A percentile compares a stretch with the other conserved stretches of the same genome.
Evolutionary conservation across 2,113 vertebrate species (phyloP).

Genomic region (Odocoileus virginianus): DNA sequence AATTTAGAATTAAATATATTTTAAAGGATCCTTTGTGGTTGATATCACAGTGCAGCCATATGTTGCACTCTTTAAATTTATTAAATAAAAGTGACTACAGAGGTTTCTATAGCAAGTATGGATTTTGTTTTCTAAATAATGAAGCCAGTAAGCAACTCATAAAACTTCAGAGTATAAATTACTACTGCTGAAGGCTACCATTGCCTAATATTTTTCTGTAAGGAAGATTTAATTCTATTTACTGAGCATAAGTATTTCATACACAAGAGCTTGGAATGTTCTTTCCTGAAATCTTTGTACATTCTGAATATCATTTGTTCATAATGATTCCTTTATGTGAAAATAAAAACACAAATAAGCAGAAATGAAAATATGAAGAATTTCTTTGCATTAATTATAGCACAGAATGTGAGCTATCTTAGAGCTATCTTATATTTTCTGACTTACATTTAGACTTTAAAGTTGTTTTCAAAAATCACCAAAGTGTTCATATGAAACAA

Average conservation of each 20-base stretch:
- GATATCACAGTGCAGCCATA: slow-evolving; percentile 5
- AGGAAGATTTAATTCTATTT: neutral
- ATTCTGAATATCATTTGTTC: neutral
- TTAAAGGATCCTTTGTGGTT: neutral
- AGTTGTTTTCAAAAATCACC: neutral
- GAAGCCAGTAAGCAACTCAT: slow-evolving; percentile 66
- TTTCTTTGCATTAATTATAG: neutral
- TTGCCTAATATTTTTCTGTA: slow-evolving; percentile 61
- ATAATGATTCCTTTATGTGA: neutral
- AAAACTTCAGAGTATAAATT: slow-evolving; percentile 67
- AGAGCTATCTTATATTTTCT: neutral
- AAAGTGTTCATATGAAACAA: neutral
- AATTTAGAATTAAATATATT: slow-evolving; percentile 18
- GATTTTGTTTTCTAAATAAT: slow-evolving; percentile 70
- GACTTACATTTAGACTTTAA: neutral
- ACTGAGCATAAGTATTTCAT: neutral
- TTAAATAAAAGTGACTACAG: slow-evolving; percentile 37
- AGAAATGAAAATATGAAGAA: neutral
- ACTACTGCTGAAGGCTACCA: slow-evolving; percentile 34
- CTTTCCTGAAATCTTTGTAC: neutral
- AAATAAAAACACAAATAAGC: neutral
- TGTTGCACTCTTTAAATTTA: slow-evolving; percentile 43
- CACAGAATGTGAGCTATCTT: neutral
- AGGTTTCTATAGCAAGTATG: slow-evolving; percentile 59
- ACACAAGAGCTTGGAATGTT: neutral